Evolutionary conservation across 37 sponge, comb jelly and placozoan genomes (phyloP), one percentile per base, ranked within the genome.

Genomic region (Beroe ovata): DNA sequence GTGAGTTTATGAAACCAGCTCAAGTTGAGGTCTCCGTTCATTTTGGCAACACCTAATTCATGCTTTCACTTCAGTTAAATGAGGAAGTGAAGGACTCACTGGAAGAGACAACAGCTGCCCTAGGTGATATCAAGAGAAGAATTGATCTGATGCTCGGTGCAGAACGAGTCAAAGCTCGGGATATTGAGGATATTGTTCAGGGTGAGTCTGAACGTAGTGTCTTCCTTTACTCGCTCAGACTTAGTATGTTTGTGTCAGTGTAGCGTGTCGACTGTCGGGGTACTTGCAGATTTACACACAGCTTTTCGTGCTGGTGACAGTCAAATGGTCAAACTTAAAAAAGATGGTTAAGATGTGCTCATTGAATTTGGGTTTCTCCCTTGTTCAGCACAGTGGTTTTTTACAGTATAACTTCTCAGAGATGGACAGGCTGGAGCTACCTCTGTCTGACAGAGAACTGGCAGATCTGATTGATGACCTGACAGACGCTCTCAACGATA

Each of bases 131-230:
- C 28, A 77, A 77, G 84, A 42, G 28, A 4, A 42, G 38, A 54
- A 39, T 77, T 32, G 54, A 39, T 41, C 23, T 21, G 4, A 11
- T 77, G 42, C n/a, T 77, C 21, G 19, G 41, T 1, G 84, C 54
- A 26, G 84, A 77, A 20, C 21, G 84, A 26, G 54, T 35, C 42
- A 42, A 18, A 2, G 54, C 84, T 77, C 54, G 33, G 21, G 84
- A 77, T 23, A 77, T 77, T 8, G 84, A 77, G 84, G 22, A 77
- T 23, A 77, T 77, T 3, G 84, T 77, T 21, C 28, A 77, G 47
- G 54, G 69, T 66, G n/a, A n/a, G n/a, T n/a, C n/a, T n/a, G n/a
- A n/a, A n/a, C n/a, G n/a, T n/a, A n/a, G n/a, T n/a, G n/a, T n/a
- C n/a, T n/a, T n/a, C n/a, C n/a, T n/a, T n/a, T n/a, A n/a, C n/a